A percentile compares a stretch with the other conserved stretches of the same genome.
phyloP scores from a whole-genome alignment of 2,888 invertebrate genomes.

The Archips xylosteana region DNA sequence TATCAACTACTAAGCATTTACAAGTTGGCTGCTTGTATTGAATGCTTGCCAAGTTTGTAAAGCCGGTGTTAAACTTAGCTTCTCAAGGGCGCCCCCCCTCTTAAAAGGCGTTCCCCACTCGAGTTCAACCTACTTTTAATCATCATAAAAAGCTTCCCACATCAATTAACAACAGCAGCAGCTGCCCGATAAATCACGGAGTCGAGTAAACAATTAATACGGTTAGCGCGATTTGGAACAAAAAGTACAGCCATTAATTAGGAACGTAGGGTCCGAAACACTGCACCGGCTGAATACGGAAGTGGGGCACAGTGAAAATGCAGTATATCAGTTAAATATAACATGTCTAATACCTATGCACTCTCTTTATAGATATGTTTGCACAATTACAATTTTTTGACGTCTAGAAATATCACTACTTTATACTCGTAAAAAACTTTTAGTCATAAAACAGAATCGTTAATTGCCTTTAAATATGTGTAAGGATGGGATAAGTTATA shows the following conservation, averaged over 20 bases:
- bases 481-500: too few species aligned
- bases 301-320: background rate
- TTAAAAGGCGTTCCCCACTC: background rate
- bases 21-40: background rate
- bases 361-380: too few species aligned
- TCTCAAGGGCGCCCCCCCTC: background rate
- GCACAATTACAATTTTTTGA: too few species aligned
- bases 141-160: slow-evolving; percentile 5
- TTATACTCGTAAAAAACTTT: too few species aligned
- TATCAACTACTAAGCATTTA: too few species aligned
- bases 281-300: slow-evolving; percentile 19
- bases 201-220: slow-evolving; percentile 13
- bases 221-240: slow-evolving; percentile 13
- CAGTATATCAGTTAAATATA: background rate
- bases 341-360: too few species aligned
- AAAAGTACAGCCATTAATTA: slow-evolving; percentile 20
- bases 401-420: too few species aligned
- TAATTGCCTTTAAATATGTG: too few species aligned
- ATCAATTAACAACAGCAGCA: slow-evolving; percentile 11
- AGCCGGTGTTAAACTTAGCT: background rate
- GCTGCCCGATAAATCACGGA: slow-evolving; percentile 4
- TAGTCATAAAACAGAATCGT: too few species aligned
- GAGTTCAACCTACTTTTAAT: background rate
- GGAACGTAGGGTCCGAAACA: slow-evolving; percentile 15
- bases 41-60: background rate